Base-by-base conservation (phyloP, 2,888 invertebrate species). In the Acleris holmiana region DNA sequence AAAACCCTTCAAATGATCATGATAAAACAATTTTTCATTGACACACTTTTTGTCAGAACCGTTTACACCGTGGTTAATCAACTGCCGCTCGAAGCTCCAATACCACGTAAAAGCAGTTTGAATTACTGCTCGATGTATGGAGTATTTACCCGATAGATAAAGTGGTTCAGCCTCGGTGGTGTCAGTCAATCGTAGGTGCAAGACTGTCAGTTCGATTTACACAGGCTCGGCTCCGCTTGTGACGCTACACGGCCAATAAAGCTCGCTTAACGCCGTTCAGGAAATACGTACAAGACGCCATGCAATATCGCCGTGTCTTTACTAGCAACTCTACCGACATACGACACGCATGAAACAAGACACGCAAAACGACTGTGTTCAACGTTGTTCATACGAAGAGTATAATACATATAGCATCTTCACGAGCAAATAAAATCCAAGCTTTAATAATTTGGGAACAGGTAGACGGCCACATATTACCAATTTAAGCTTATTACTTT, bases 151-250 rank as follows among this genome's bases (percentile, higher is more conserved):
- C 59, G 59, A 59, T 50, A 46, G 64, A 65, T 65, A 65, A 65
- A 65, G 65, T 55, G 65, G 65, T 65, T 59, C 59, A 55, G 49
- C 46, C 61, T 54, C 48, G 59, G 47, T 58, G 49, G 75, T 80
- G 88, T 89, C 89, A 87, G 81, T 89, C 86, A 88, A 80, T 81
- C 78, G 77, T 78, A 84, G 82, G 71, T 80, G 78, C 82, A 82
- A 76, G 82, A 78, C 83, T 86, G 89, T 86, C 90, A 83, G 86
- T 80, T 88, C 88, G 79, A 88, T 86, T 89, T 86, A 88, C 86
- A 84, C 81, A 78, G 78, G 77, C 77, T 69, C 69, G 69, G 73
- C 70, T 50, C 48, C 47, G 51, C 41, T 75, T 75, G 79, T 78
- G 79, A 79, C 78, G 77, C 75, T 78, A 84, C 80, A 84, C 79